A percentile compares a stretch with the other conserved stretches of the same genome.
These are phyloP conservation scores for Enteromius trimaculatus DNA, from an alignment of 2,797 vertebrate genomes.

Conservation along the genomic window DNA sequence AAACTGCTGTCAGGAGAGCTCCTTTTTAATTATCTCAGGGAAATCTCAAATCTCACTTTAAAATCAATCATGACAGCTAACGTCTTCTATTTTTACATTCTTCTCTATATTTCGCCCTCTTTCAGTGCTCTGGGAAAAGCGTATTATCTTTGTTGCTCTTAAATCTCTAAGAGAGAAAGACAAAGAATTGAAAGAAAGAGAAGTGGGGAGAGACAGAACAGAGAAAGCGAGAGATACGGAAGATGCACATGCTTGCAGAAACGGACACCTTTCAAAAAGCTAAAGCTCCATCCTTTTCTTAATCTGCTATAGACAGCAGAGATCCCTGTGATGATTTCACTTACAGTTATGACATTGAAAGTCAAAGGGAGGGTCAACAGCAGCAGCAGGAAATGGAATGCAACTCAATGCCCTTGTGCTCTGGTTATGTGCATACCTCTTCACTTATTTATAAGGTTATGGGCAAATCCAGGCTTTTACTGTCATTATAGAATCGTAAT, in stretches of 20 bases:
- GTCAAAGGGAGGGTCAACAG: conserved; percentile 42
- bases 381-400: conserved; percentile 42
- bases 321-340: conserved; percentile 39
- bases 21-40: conserved; percentile 59
- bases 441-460: conserved; percentile 49
- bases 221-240: conserved; percentile 1
- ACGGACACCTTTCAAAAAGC: conserved; percentile 43
- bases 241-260: conserved; percentile 33
- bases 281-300: conserved; percentile 43
- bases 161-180: conserved; percentile 24
- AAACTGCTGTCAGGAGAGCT: conserved; percentile 51
- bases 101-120: conserved; percentile 34
- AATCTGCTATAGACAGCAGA: conserved; percentile 48
- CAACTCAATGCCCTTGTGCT: conserved; percentile 41
- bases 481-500: conserved; percentile 34
- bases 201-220: conserved; percentile 14
- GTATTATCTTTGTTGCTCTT: conserved; percentile 39
- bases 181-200: conserved; percentile 7
- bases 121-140: conserved; percentile 37
- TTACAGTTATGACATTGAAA: conserved; percentile 39
- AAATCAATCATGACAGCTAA: conserved; percentile 56
- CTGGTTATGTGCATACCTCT: conserved; percentile 11
- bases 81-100: conserved; percentile 61
- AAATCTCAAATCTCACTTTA: conserved; percentile 59
- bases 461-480: conserved; percentile 45